phyloP scores from a whole-genome alignment of 2,113 vertebrate species.

The Brachyhypopomus occidentalis region DNA sequence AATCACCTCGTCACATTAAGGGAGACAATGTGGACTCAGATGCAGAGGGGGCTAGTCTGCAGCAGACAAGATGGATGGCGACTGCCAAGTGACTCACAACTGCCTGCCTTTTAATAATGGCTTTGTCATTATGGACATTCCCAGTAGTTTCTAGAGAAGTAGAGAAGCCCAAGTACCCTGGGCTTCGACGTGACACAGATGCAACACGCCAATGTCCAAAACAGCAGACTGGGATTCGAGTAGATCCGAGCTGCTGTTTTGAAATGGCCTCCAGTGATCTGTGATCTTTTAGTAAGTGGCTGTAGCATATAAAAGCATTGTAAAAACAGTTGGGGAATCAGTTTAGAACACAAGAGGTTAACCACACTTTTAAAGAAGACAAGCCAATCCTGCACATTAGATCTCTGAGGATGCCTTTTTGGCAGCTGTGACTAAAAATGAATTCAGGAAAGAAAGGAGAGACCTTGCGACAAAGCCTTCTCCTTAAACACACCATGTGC shows the following conservation, averaged over 20 bases:
- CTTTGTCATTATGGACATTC: constrained; percentile 19
- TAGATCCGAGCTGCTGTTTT: not conserved
- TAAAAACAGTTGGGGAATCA: not conserved
- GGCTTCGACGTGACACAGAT: constrained; percentile 28
- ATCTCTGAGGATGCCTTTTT: constrained; percentile 19
- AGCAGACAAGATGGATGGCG: constrained; percentile 13
- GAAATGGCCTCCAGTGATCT: not conserved
- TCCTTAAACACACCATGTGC: not conserved
- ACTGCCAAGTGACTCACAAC: not conserved
- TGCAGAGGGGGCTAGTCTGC: constrained; percentile 13
- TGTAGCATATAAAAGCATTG: not conserved
- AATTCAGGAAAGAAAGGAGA: constrained; percentile 24
- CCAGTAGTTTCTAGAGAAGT: not conserved
- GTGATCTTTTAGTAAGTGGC: not conserved
- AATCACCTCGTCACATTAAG: not conserved
- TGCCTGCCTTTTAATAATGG: constrained; percentile 26
- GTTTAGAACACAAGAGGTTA: constrained; percentile 10
- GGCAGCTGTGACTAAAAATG: constrained; percentile 20
- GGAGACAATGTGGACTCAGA: constrained; percentile 22
- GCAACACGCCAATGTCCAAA: constrained; percentile 19
- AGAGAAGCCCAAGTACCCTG: constrained; percentile 13
- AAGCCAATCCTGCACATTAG: not conserved
- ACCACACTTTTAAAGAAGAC: constrained; percentile 2
- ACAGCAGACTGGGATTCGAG: not conserved
- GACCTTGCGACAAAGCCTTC: not conserved